Evolutionary conservation across 1,140 invertebrate species (phyloP), one percentile per base, ranked within the genome.

Genomic region (Holotrichia oblita): DNA sequence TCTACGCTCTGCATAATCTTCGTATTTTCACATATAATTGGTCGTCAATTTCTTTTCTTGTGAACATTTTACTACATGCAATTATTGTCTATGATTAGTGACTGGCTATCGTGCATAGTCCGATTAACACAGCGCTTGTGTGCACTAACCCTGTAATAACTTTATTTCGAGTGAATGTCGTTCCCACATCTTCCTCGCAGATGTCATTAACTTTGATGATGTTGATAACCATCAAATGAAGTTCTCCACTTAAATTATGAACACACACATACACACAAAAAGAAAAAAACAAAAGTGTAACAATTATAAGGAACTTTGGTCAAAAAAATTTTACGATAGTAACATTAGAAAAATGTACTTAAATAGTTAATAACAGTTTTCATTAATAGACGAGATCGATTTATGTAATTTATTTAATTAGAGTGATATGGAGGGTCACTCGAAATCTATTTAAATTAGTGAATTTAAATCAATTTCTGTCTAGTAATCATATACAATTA

Each of bases 131-230:
- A 27, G 61, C 61, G 44, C 7, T 14, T 48, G 44, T 27, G 22
- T 34, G 61, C 22, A 69, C 6, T 69, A 69, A 24, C 61, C 61
- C 61, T 34, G 61, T 69, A 69, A 69, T 69, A 69, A 69, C 61
- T 69, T 69, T 4, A 69, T 69, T 69, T 69, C 20, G 6, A 24
- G 20, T 8, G 61, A 69, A 69, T 69, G 61, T 69, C 27, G 61
- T 69, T 69, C 61, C 61, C 61, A 69, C 61, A 48, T 48, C 1
- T 2, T 48, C n/a, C 44, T 48, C 44, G 10, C n/a, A 69, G 27
- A 24, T 69, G 61, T 27, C 61, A 69, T 69, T 69, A 69, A 69
- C 22, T 12, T 34, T 10, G 61, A 69, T 27, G 27, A 69, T 69
- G 61, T 9, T 69, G 61, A 69, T 69, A 69, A 69, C 61, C 20